phyloP scores from a whole-genome alignment of 2,113 vertebrate species.

The Centropus bengalensis region DNA sequence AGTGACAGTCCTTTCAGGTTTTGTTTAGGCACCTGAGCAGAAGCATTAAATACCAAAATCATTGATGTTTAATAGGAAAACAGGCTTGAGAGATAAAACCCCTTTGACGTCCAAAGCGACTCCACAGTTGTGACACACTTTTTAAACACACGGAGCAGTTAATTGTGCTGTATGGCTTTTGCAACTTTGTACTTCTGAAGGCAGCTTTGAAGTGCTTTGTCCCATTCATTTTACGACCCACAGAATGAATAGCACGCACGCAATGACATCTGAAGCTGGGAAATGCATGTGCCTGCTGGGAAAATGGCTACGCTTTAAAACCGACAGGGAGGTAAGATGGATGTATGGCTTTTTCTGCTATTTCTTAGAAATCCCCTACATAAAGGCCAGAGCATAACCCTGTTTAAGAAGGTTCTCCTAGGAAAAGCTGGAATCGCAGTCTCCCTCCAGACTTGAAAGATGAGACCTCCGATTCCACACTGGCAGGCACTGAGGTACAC shows the following conservation, averaged over 20 bases:
- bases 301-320: conserved; percentile 59
- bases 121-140: not conserved
- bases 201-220: conserved; percentile 52
- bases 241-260: conserved; percentile 39
- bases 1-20: conserved; percentile 42
- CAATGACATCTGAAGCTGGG: conserved; percentile 28
- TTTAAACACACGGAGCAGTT: conserved; percentile 37
- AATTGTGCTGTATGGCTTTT: conserved; percentile 48
- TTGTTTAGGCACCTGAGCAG: conserved; percentile 31
- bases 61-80: conserved; percentile 60
- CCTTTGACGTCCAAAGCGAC: conserved; percentile 22
- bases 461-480: conserved; percentile 25
- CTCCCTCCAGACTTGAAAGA: conserved; percentile 57
- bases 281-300: conserved; percentile 59
- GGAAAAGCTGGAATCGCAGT: conserved; percentile 20
- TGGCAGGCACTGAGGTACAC: conserved; percentile 16
- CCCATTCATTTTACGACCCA: conserved; percentile 52
- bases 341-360: conserved; percentile 35
- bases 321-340: conserved; percentile 44
- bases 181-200: conserved; percentile 53
- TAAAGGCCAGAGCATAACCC: conserved; percentile 44
- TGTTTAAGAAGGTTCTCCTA: conserved; percentile 22
- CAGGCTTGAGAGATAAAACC: conserved; percentile 14
- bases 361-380: conserved; percentile 34
- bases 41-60: conserved; percentile 52